Base-by-base conservation (phyloP, 2,113 vertebrate species). In the Malurus cyaneus region DNA sequence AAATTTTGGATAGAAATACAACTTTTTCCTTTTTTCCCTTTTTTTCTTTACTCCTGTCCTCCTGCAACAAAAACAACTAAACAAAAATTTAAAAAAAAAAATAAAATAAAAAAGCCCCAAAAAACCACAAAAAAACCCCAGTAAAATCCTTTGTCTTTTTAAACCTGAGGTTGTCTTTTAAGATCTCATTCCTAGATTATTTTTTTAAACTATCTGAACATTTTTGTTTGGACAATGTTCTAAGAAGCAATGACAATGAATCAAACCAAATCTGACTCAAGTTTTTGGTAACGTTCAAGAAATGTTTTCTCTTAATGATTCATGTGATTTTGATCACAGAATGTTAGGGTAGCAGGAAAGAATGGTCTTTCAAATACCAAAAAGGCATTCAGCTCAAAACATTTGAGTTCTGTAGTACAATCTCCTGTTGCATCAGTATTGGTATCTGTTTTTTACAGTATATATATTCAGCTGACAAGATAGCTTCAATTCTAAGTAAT, bases 1-100 rank as follows among this genome's bases (percentile, higher is more conserved):
- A 4, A 32, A 10, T 4, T 67, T 80, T 39, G 12, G 12, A 73
- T 19, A 60, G 32, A 73, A 64, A 64, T 47, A 5, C 0, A 4
- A 7, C 6, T 21, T 39, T 11, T 18, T 6, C 5, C 7, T 24
- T 7, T 3, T 1, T 2, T 2, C 4, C 26, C 28, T 49, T 23
- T 80, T 16, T 24, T 41, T 7, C 3, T 44, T 47, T 18, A n/a
- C 6, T 53, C 13, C 5, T 42, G 4, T 66, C 6, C 6, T 80
- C 2, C 11, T 47, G 18, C 5, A 70, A 23, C 24, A 54, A 10
- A 50, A 64, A 39, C 39, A 39, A 39, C 11, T 11, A 39, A 39
- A 39, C 39, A 39, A 39, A 39, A 39, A 39, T 11, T 11, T 11
- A 39, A 39, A 39, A 39, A 39, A 39, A 39, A 39, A 39, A 39